Conservation (phyloP, 2,888 invertebrate species). For the Willowsia nigromaculata region DNA sequence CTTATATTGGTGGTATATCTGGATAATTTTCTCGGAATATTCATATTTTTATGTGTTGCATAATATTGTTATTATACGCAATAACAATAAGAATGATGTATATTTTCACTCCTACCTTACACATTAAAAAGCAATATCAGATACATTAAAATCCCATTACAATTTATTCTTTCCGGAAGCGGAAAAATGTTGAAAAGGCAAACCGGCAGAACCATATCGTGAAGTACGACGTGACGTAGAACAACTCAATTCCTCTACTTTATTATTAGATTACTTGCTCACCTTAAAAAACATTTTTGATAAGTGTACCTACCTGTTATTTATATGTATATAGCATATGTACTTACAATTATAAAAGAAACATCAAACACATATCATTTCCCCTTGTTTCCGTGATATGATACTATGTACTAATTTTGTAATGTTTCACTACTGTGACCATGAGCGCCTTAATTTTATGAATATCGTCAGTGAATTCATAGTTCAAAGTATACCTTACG, state of each 20-base stretch:
- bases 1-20: background rate
- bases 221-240: slow-evolving; percentile 1
- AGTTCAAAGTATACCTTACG: too few relatives aligned
- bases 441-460: too few relatives aligned
- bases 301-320: background rate
- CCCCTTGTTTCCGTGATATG: background rate
- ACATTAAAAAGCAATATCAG: slow-evolving; percentile 36
- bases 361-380: background rate
- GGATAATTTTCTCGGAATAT: background rate
- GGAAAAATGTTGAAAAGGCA: slow-evolving; percentile 40
- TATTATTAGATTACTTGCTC: slow-evolving; percentile 9
- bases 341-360: too few relatives aligned
- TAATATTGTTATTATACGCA: background rate
- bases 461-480: too few relatives aligned
- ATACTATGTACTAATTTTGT: slow-evolving; percentile 10
- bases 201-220: background rate
- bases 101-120: slow-evolving; percentile 18
- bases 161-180: slow-evolving; percentile 46
- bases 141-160: background rate
- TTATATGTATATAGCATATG: background rate
- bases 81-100: slow-evolving; percentile 10
- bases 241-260: slow-evolving; percentile 29
- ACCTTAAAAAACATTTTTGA: background rate
- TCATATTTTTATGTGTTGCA: background rate
- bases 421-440: background rate